phyloP scores from a whole-genome alignment of 2,113 vertebrate species.

The Dryoscopus gambensis region DNA sequence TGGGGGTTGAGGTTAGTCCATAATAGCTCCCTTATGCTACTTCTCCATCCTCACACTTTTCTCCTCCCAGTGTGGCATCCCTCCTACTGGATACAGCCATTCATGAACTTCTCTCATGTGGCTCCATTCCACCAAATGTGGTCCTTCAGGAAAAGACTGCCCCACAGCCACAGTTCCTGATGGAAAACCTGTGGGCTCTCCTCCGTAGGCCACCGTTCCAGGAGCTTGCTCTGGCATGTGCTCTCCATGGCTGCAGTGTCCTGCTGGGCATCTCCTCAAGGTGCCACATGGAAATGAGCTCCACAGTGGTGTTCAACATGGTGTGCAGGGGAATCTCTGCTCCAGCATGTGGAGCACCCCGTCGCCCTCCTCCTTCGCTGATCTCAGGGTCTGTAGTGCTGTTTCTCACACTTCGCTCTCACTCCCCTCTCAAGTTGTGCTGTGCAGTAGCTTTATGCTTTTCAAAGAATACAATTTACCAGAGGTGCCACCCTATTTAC shows the following conservation, averaged over 20 bases:
- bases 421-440: background rate
- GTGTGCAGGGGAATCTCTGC: background rate
- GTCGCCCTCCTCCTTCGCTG: background rate
- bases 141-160: background rate
- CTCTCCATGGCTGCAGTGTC: background rate
- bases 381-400: background rate
- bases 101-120: accelerated
- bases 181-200: background rate
- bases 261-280: background rate
- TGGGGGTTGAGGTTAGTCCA: background rate
- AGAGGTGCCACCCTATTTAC: accelerated
- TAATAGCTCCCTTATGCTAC: background rate
- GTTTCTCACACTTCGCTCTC: background rate
- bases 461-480: accelerated
- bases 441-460: background rate
- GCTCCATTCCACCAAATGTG: background rate
- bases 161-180: background rate
- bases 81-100: background rate
- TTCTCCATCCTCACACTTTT: background rate
- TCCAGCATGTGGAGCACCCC: background rate
- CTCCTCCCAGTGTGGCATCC: background rate
- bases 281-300: background rate
- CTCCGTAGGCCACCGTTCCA: accelerated
- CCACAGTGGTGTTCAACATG: accelerated
- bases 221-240: background rate